Evolutionary conservation across 2,113 vertebrate species (phyloP).

Genomic region (Coryphaenoides rupestris): DNA sequence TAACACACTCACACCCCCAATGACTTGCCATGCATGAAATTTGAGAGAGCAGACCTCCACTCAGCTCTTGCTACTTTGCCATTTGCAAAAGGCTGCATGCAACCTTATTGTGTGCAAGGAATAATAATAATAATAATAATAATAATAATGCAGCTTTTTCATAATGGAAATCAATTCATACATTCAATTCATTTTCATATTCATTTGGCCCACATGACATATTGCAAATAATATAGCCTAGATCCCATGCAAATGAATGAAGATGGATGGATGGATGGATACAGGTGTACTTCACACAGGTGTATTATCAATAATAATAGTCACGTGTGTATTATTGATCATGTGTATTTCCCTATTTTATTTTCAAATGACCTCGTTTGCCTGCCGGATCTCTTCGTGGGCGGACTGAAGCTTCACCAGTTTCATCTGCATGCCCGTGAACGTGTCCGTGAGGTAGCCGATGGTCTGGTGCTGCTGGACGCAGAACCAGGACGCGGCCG

Average conservation of each 20-base stretch:
- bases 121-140: no score
- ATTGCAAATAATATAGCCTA: no score
- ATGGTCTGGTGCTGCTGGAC: constrained; percentile 72
- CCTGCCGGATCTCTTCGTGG: constrained; percentile 59
- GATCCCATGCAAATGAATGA: background rate
- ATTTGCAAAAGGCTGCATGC: background rate
- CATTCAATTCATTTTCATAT: no score
- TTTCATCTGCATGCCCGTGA: constrained; percentile 66
- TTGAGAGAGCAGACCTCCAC: constrained; percentile 44
- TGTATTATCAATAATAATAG: no score
- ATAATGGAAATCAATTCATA: no score
- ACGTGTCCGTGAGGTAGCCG: constrained; percentile 58
- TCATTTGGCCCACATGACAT: no score
- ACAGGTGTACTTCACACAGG: no score
- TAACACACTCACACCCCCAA: no score
- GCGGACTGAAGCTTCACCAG: constrained; percentile 62
- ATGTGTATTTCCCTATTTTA: no score
- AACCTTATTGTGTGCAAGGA: no score
- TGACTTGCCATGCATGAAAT: constrained; percentile 49
- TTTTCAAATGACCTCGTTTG: constrained; percentile 69
- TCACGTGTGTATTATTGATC: no score
- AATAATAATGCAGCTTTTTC: background rate
- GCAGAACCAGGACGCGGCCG: constrained; percentile 56
- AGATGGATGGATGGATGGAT: no score
- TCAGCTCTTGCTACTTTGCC: constrained; percentile 29